Conservation (phyloP, 2,113 vertebrate genomes). For the Actenoides hombroni region DNA sequence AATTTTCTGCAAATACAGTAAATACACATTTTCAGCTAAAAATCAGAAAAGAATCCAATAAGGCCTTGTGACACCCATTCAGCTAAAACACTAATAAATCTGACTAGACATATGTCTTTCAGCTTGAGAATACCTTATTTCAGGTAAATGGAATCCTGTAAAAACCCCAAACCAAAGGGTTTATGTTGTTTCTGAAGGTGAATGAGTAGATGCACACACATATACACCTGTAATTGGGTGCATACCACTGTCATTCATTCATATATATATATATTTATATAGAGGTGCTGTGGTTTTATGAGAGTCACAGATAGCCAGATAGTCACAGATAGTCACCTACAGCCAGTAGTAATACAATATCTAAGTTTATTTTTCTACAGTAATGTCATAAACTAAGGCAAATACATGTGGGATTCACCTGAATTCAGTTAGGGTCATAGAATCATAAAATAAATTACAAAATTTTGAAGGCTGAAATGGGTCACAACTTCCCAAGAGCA, state of each 20-base stretch:
- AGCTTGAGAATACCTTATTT: neutral
- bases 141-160: neutral
- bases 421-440: neutral
- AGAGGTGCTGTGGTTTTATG: neutral
- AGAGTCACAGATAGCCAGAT: neutral
- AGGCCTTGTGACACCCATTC: accelerated
- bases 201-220: too few relatives aligned
- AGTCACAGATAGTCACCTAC: too few relatives aligned
- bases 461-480: neutral
- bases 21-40: neutral
- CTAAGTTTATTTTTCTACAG: neutral
- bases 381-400: neutral
- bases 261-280: too few relatives aligned
- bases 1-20: neutral
- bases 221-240: too few relatives aligned
- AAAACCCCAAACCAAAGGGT: neutral
- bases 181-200: accelerated
- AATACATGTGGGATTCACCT: neutral
- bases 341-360: neutral
- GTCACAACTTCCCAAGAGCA: neutral
- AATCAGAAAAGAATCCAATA: neutral
- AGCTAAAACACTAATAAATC: neutral
- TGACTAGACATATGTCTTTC: neutral
- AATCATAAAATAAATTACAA: neutral
- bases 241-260: neutral